A percentile compares a stretch with the other conserved stretches of the same genome.
Evolutionary conservation across 2,797 vertebrate species (phyloP).

Genomic region (Rhincodon typus): DNA sequence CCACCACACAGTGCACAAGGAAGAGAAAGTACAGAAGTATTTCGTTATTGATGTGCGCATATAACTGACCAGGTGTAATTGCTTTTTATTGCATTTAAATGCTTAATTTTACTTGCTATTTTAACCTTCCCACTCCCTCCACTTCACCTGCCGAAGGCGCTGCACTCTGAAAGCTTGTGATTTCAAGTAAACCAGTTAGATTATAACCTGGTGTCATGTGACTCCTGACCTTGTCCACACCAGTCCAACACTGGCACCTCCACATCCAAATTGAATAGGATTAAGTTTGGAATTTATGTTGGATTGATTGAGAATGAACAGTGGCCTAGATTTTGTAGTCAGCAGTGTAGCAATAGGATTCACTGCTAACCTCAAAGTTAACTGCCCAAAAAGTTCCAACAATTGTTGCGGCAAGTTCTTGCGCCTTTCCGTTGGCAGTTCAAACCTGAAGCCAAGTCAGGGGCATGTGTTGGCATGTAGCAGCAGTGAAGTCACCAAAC

Average conservation of each 20-base stretch:
- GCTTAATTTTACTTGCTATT: background rate
- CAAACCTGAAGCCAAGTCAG: background rate
- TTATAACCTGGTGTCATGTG: no score
- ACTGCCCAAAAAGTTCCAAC: background rate
- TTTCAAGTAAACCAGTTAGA: no score
- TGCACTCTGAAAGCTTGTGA: no score
- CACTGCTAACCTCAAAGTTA: background rate
- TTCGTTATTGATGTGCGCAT: background rate
- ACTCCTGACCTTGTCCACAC: no score
- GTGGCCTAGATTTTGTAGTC: background rate
- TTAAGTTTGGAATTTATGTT: no score
- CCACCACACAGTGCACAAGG: background rate
- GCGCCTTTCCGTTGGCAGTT: background rate
- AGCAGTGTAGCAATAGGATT: background rate
- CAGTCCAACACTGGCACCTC: no score
- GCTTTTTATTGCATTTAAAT: no score
- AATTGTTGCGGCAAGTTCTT: background rate
- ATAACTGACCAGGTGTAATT: background rate
- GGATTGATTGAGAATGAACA: background rate
- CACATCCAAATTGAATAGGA: no score
- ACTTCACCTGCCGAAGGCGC: no score
- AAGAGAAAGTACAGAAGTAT: background rate
- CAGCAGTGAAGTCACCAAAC: background rate
- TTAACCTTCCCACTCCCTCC: background rate
- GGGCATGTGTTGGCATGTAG: background rate